Base-by-base conservation (phyloP, 2,888 invertebrate genomes). In the Acronicta psi region DNA sequence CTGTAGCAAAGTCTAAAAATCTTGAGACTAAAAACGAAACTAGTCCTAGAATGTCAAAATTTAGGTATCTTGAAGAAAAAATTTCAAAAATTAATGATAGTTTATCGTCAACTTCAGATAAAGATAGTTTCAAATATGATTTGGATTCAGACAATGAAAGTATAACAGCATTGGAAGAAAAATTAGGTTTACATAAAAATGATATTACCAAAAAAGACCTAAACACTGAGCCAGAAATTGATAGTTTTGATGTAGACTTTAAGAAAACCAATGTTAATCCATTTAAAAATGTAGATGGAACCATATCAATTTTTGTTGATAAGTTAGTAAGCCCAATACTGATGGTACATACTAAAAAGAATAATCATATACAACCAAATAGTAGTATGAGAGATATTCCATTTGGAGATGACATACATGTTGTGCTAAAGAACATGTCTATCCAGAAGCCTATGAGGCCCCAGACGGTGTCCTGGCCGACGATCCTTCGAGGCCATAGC, bases 381-480 rank as follows among this genome's bases (percentile, higher is more conserved):
- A 81, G 73, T 14, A 81, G 79, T 14, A 59, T 93, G 31, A 79
- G 86, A 18, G 89, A 93, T 42, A 68, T 91, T 0, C 77, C 84
- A 14, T 94, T 94, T 31, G 89, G 86, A 23, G 37, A 70, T 0
- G 79, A 88, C 41, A 89, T 93, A 29, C 83, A 85, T 16, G 59
- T 77, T 2, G 82, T 78, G 1, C 74, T 95, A 1, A 81, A 76
- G 55, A 87, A 84, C 25, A 83, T 93, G 83, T 71, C 74, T 0
- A 77, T 95, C 0, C 82, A 81, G 5, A 79, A 80, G 0, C 93
- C 95, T 0, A 94, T 91, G 81, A 91, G 92, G 38, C 89, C 97
- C 29, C 97, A 98, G 79, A 94, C 95, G 0, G 96, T 96, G 51
- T 93, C 95, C 0, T 97, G 97, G 97, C 95, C 96, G 0, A 95